Evolutionary conservation across 2,797 vertebrate genomes (phyloP).

Genomic region (Sphenopsis melanotis): DNA sequence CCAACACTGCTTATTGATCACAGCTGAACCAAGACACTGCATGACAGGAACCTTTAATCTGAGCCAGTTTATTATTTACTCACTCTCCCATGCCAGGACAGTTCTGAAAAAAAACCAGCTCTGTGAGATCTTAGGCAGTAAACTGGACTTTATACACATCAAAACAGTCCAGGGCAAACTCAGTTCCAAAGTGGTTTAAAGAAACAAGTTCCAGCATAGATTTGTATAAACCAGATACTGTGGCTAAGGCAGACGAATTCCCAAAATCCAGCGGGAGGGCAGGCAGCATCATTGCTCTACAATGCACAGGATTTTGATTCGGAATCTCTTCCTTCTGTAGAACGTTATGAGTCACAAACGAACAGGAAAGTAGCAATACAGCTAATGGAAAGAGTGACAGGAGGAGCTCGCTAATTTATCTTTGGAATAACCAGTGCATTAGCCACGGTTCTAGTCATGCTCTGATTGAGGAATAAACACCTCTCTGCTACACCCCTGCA

Average conservation of each 20-base stretch:
- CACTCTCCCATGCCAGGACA: background rate
- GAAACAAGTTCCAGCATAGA: background rate
- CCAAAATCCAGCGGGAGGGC: background rate
- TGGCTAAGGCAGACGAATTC: background rate
- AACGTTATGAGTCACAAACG: fast-evolving
- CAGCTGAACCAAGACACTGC: background rate
- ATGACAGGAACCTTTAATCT: background rate
- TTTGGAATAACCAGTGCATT: fast-evolving
- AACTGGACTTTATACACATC: background rate
- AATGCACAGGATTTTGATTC: fast-evolving
- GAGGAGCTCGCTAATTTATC: too few relatives aligned
- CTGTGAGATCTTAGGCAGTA: background rate
- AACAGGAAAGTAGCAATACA: background rate
- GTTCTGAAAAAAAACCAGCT: background rate
- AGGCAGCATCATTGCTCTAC: background rate
- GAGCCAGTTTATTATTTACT: background rate
- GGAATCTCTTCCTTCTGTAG: fast-evolving
- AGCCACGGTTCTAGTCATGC: fast-evolving
- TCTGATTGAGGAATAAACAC: background rate
- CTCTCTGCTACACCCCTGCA: background rate
- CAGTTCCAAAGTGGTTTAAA: background rate
- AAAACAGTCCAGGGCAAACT: background rate
- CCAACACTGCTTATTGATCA: background rate
- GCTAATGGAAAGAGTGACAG: background rate
- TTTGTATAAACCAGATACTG: background rate